Base-by-base conservation (phyloP, 2,888 invertebrate genomes). In the Diarsia brunnea region DNA sequence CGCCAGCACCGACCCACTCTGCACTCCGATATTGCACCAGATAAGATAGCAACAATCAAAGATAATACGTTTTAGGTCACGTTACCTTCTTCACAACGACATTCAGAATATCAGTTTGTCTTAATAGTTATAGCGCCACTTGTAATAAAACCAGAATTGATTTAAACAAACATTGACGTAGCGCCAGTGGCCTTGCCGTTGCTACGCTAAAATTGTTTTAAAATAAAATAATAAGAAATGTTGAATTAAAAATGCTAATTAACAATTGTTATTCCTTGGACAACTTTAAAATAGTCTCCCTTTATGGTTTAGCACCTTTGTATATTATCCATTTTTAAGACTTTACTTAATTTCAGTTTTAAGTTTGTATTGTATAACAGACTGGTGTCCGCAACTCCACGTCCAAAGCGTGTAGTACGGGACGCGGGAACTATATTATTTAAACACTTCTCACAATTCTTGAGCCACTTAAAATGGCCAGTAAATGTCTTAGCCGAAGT, bases 1-100 rank as follows among this genome's bases (percentile, higher is more conserved):
- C 88, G 87, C 90, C 87, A 86, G 76, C 88, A 88, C 82, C 87
- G 88, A 87, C 89, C 87, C 84, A 89, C 85, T 88, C 88, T 84
- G 87, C 84, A 84, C 87, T 87, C 87, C 77, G 81, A 79, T 86
- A 87, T 77, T 90, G 85, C 88, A 89, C 73, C 81, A 82, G 87
- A 86, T 88, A 85, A 88, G 87, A 89, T 89, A 83, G 68, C 51
- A 75, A 58, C 69, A 76, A 87, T 81, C 78, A 75, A 65, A 87
- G 69, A 86, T 84, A 84, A 63, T 43, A 64, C 10, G 58, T 73
- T 84, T 86, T 74, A 80, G 81, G 73, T 67, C 69, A 80, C 61
- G 38, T 68, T 79, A 79, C 75, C 73, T 84, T 71, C 74, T 74
- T 80, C 55, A 60, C 27, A 60, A 60, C 60, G 60, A 60, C 43